These are phyloP conservation scores for Boloria selene DNA, from an alignment of 2,888 invertebrate species.

Conservation along the genomic window DNA sequence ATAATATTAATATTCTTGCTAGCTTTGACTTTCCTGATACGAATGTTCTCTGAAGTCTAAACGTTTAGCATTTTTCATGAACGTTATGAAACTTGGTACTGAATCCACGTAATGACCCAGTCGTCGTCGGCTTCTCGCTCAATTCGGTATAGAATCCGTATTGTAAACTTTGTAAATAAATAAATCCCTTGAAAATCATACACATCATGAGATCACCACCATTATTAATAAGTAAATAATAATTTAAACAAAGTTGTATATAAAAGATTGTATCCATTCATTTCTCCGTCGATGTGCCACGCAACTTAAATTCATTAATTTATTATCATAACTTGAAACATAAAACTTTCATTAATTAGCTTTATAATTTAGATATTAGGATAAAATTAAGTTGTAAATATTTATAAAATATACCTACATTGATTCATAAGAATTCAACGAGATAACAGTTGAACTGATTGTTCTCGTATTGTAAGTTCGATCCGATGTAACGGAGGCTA, in stretches of 20 bases:
- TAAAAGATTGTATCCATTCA: slow-evolving; percentile 42
- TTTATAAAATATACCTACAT: slow-evolving; percentile 52
- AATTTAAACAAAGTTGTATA: slow-evolving; percentile 39
- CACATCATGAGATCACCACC: slow-evolving; percentile 46
- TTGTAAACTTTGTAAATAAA: slow-evolving; percentile 70
- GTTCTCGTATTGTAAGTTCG: slow-evolving; percentile 5
- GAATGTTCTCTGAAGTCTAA: not conserved
- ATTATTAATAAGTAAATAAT: slow-evolving; percentile 35
- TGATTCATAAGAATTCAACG: slow-evolving; percentile 40
- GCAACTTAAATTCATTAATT: slow-evolving; percentile 78
- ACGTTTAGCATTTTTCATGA: not conserved
- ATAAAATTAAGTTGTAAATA: slow-evolving; percentile 76
- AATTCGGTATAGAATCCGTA: slow-evolving; percentile 46
- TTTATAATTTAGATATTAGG: slow-evolving; percentile 70
- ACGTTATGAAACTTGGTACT: slow-evolving; percentile 25
- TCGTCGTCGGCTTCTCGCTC: slow-evolving; percentile 67
- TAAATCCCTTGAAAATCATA: slow-evolving; percentile 54
- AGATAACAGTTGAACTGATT: slow-evolving; percentile 15
- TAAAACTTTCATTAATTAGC: slow-evolving; percentile 74
- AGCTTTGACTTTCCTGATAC: not conserved
- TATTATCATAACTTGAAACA: slow-evolving; percentile 73
- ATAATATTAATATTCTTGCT: not conserved
- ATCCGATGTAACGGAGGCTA: slow-evolving; percentile 14
- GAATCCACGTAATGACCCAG: slow-evolving; percentile 68
- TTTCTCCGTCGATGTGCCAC: slow-evolving; percentile 60